Evolutionary conservation across 2,888 invertebrate species (phyloP).

Genomic region (Caradrina clavipalpis): DNA sequence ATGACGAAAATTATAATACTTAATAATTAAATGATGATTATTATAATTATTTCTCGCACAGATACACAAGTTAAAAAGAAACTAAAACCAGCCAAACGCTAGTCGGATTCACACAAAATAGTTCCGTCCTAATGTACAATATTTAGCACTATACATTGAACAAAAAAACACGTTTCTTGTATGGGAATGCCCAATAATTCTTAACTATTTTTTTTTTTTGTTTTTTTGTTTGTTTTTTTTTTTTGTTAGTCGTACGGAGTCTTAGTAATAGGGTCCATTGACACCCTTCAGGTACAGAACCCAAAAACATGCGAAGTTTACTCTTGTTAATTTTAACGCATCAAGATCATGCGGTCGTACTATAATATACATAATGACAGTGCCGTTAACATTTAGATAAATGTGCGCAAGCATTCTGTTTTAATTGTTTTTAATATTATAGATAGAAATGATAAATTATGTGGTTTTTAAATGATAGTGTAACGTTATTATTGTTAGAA

Average conservation of each 20-base stretch:
- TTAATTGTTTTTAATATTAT: constrained; percentile 39
- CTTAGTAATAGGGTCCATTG: too few species aligned
- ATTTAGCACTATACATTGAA: too few species aligned
- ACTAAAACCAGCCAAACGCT: not conserved
- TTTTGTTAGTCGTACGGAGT: too few species aligned
- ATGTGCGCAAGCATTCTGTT: constrained; percentile 10
- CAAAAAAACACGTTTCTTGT: too few species aligned
- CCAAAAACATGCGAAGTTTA: constrained; percentile 2
- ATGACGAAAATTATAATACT: too few species aligned
- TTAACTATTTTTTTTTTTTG: too few species aligned
- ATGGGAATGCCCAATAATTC: too few species aligned
- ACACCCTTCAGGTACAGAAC: too few species aligned
- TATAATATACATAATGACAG: constrained; percentile 63
- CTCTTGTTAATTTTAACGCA: constrained; percentile 55
- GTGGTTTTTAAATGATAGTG: not conserved
- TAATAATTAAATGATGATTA: too few species aligned
- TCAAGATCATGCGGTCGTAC: constrained; percentile 51
- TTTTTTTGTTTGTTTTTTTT: too few species aligned
- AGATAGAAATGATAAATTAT: constrained; percentile 15
- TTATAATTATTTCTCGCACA: constrained; percentile 40
- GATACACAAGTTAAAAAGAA: constrained; percentile 31
- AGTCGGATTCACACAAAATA: too few species aligned
- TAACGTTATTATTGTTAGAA: not conserved
- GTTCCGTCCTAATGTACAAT: too few species aligned
- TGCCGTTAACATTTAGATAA: constrained; percentile 53